Conservation (phyloP, 2,888 invertebrate genomes). For the Ligdia adustata region DNA sequence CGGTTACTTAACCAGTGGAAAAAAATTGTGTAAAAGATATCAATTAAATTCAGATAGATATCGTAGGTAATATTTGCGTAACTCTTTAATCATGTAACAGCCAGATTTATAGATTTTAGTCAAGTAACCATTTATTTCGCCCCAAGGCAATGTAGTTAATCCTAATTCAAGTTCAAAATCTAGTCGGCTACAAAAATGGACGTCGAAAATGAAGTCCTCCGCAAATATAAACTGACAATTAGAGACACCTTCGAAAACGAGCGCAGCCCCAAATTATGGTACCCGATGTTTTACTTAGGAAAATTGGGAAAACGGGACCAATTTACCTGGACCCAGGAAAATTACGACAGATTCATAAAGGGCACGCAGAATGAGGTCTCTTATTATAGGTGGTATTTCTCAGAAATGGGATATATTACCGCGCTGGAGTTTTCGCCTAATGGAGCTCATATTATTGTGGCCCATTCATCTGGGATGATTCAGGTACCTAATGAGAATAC, state of each 20-base stretch:
- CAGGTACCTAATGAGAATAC: constrained; percentile 63
- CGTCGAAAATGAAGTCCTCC: constrained; percentile 44
- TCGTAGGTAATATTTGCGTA: no score
- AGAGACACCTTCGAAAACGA: constrained; percentile 53
- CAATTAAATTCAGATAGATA: no score
- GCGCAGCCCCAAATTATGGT: constrained; percentile 53
- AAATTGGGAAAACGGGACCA: constrained; percentile 36
- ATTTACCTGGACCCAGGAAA: constrained; percentile 55
- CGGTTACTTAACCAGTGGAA: no score
- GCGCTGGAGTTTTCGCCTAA: constrained; percentile 68
- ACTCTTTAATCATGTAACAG: no score
- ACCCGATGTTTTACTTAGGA: constrained; percentile 60
- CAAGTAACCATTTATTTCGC: no score
- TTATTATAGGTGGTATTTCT: constrained; percentile 61
- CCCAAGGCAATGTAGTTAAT: no score
- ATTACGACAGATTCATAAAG: constrained; percentile 54
- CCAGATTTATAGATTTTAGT: no score
- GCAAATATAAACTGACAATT: constrained; percentile 47
- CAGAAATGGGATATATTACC: constrained; percentile 63
- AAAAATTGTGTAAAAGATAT: no score
- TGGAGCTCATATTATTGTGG: constrained; percentile 68
- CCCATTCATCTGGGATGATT: constrained; percentile 77
- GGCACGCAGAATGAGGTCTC: constrained; percentile 54
- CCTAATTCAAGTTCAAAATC: constrained; percentile 25
- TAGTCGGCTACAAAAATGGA: constrained; percentile 41